phyloP scores from a whole-genome alignment of 2,113 vertebrate species.

The Typhlomys cinereus region DNA sequence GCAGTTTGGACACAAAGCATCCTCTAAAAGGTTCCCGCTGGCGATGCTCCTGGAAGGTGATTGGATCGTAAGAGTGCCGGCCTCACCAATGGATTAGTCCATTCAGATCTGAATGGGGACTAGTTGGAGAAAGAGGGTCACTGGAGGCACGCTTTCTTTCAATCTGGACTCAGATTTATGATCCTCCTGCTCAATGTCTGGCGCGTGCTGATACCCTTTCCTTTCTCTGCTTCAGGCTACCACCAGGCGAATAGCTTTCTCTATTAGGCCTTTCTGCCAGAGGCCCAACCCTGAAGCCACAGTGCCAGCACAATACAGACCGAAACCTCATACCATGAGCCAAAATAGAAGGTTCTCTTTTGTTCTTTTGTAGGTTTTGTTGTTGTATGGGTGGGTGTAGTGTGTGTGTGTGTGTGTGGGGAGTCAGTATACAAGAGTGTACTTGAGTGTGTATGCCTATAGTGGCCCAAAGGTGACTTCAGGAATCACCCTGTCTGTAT shows the following conservation, averaged over 20 bases:
- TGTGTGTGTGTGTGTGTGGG: too few species aligned
- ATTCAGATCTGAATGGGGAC: neutral
- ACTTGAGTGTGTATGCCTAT: too few species aligned
- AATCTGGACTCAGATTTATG: neutral
- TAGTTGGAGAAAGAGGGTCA: neutral
- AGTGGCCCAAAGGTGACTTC: too few species aligned
- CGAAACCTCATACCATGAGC: neutral
- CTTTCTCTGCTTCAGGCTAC: neutral
- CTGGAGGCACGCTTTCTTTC: neutral
- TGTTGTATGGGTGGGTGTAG: too few species aligned
- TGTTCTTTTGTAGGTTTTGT: too few species aligned
- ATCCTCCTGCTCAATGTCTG: neutral
- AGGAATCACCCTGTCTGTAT: too few species aligned
- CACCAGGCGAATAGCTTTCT: neutral
- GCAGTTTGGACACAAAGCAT: neutral
- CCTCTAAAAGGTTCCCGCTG: neutral
- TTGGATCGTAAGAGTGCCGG: neutral
- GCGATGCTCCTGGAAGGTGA: neutral
- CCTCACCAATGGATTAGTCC: neutral
- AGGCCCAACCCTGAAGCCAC: neutral
- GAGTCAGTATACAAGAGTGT: too few species aligned
- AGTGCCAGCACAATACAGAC: neutral
- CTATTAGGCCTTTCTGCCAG: neutral
- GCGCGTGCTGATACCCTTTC: neutral
- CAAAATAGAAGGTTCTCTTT: neutral